Percentiles rank a stretch among this genome's conserved stretches.
phyloP scores from a whole-genome alignment of 2,113 vertebrate genomes.

The Daboia siamensis region DNA sequence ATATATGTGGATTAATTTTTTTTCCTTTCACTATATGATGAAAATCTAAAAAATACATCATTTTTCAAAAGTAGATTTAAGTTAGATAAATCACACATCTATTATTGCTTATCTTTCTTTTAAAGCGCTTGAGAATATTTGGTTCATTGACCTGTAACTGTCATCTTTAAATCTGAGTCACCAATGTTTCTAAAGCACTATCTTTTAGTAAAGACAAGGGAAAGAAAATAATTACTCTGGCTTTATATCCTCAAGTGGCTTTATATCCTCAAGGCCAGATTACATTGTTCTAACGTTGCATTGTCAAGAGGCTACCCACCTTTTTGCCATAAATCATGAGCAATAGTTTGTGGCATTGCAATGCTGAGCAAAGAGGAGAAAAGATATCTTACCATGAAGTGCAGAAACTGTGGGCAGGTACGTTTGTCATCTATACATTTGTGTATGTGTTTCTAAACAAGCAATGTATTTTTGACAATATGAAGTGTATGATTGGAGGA shows the following conservation, averaged over 20 bases:
- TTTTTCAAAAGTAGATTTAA: neutral
- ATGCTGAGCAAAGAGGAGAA: neutral
- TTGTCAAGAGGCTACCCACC: neutral
- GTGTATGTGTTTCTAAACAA: neutral
- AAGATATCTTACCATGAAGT: too few species aligned
- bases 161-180: neutral
- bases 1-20: conserved; percentile 1
- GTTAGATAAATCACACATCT: neutral
- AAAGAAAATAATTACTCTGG: neutral
- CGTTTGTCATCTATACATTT: neutral
- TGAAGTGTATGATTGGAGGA: neutral
- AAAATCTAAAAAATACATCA: neutral
- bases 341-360: neutral
- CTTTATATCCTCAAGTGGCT: neutral
- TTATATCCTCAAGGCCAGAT: neutral
- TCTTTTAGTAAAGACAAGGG: neutral
- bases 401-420: neutral
- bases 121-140: neutral
- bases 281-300: neutral
- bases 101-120: neutral
- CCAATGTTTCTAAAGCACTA: neutral
- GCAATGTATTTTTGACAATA: neutral
- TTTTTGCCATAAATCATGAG: neutral
- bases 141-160: neutral
- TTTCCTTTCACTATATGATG: conserved; percentile 4